Conservation (phyloP, 2,888 invertebrate genomes). For the Drosophila cognata region DNA sequence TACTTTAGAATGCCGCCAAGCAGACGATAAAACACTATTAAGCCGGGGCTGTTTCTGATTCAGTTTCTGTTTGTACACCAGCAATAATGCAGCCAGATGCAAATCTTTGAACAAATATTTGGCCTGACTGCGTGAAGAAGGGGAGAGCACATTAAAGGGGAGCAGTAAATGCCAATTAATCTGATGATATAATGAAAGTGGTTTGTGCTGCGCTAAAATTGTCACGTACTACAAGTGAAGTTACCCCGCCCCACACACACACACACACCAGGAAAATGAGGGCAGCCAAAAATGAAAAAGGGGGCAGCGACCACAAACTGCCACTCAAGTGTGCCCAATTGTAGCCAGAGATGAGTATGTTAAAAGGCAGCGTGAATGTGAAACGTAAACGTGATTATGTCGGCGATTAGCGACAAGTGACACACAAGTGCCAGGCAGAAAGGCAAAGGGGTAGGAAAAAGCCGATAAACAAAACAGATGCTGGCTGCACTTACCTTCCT, state of each 20-base stretch:
- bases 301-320: conserved; percentile 52
- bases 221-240: conserved; percentile 68
- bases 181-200: conserved; percentile 40
- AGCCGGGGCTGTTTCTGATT: conserved; percentile 7
- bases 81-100: conserved; percentile 70
- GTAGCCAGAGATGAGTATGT: conserved; percentile 19
- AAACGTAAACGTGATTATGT: conserved; percentile 70
- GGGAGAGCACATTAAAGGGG: conserved; percentile 10
- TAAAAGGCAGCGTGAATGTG: conserved; percentile 51
- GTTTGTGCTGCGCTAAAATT: conserved; percentile 67
- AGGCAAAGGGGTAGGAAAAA: conserved; percentile 27
- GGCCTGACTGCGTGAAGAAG: conserved; percentile 61
- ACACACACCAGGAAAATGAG: conserved; percentile 25
- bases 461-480: conserved; percentile 26
- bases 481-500: conserved; percentile 66
- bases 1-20: conserved; percentile 19
- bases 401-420: conserved; percentile 78
- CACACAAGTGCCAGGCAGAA: conserved; percentile 5
- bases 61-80: conserved; percentile 27
- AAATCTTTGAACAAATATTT: conserved; percentile 81
- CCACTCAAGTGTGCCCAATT: conserved; percentile 49
- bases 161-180: conserved; percentile 32
- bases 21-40: conserved; percentile 6
- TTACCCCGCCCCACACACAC: background rate
- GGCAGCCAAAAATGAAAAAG: conserved; percentile 39